Percentiles rank a stretch among this genome's conserved stretches.
Conservation (phyloP, 2,888 invertebrate species). For the Odontothrips loti region DNA sequence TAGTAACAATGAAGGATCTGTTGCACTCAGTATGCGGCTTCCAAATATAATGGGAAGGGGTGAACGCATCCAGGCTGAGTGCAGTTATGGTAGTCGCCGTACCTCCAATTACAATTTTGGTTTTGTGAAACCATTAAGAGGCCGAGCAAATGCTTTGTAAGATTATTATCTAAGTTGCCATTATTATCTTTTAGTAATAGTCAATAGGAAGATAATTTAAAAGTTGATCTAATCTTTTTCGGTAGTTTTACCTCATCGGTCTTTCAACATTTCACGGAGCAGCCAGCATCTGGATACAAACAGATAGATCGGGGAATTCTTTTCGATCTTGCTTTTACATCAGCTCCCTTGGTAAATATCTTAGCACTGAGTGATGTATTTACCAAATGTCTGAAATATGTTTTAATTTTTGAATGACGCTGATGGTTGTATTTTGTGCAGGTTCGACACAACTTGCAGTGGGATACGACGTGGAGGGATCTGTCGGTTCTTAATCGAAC, state of each 20-base stretch:
- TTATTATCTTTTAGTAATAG: constrained; percentile 28
- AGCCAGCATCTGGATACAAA: constrained; percentile 53
- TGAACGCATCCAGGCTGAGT: constrained; percentile 75
- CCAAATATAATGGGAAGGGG: constrained; percentile 87
- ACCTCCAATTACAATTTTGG: constrained; percentile 75
- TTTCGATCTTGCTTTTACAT: constrained; percentile 68
- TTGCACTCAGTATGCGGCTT: constrained; percentile 67
- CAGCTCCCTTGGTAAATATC: constrained; percentile 54
- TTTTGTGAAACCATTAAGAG: constrained; percentile 79
- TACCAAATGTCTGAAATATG: no score
- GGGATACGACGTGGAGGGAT: constrained; percentile 82
- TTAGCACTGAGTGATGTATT: no score
- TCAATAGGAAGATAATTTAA: constrained; percentile 8
- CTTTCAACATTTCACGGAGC: constrained; percentile 35
- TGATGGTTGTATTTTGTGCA: constrained; percentile 43
- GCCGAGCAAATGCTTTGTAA: constrained; percentile 63
- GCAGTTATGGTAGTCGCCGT: constrained; percentile 77
- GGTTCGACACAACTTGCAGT: constrained; percentile 80
- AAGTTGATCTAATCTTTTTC: not conserved
- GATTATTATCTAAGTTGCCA: constrained; percentile 42
- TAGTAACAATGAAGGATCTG: constrained; percentile 85
- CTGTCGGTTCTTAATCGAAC: constrained; percentile 63
- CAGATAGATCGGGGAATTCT: constrained; percentile 72
- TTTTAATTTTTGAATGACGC: not conserved
- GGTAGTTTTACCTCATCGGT: constrained; percentile 32